Evolutionary conservation across 1,140 invertebrate species (phyloP), one percentile per base, ranked within the genome.

Genomic region (Meteorus sp.): DNA sequence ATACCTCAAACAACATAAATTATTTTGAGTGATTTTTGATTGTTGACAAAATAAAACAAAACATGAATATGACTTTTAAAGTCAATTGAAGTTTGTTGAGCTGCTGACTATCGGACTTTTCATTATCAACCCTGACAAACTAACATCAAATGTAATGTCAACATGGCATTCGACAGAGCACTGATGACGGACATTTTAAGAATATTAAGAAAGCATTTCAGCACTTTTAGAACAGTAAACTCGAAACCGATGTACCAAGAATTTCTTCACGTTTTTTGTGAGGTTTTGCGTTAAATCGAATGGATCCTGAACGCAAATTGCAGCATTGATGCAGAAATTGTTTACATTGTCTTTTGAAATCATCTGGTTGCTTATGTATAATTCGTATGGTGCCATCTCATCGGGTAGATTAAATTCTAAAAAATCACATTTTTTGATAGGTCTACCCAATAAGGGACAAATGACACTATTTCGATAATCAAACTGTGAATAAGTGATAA

Each of bases 301-400:
- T 0, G 82, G 82, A 63, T 85, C 83, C 64, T 82, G 81, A n/a
- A 83, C 62, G 59, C 79, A 82, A 19, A 81, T 69, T 2, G 73
- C 4, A 5, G 69, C 72, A n/a, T 68, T 67, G 20, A 75, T 57
- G 3, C 71, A 64, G 11, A 83, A 61, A 27, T 41, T 59, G n/a
- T n/a, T n/a, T 60, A 72, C 51, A 13, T 66, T 61, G 20, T 55
- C 9, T 3, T 43, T 56, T 0, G n/a, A 33, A 3, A 62, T 56
- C 0, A 58, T 0, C 0, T 75, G 37, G 29, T 75, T 75, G 1
- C 35, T 52, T n/a, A 60, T 64, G 59, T 81, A 81, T 0, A 61
- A 52, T 6, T 61, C 53, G 59, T 81, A 81, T 0, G 61, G 54
- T 6, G 60, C 53, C n/a, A 60, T 60, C 60, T 58, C 8, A 31